Evolutionary conservation across 1,140 invertebrate genomes (phyloP).

Genomic region (Drosophila melanogaster): Release_6_plus_ISO1_MT NT_037436.4:18235001-18235500

Average conservation of each 20-base stretch:
- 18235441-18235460: not conserved
- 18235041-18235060: constrained; percentile 72
- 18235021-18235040: constrained; percentile 76
- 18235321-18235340: not conserved
- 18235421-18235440: too few species aligned
- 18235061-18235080: constrained; percentile 71
- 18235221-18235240: constrained; percentile 14
- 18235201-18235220: constrained; percentile 18
- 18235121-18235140: constrained; percentile 34
- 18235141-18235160: constrained; percentile 52
- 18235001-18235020: constrained; percentile 27
- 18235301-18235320: constrained; percentile 11
- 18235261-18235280: not conserved
- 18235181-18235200: constrained; percentile 1
- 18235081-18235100: constrained; percentile 18
- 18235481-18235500: not conserved
- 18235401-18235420: not conserved
- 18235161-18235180: constrained; percentile 54
- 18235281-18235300: not conserved
- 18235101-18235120: constrained; percentile 19
- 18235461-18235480: not conserved
- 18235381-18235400: too few species aligned
- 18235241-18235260: not conserved
- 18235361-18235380: not conserved
- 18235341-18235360: too few species aligned